These are phyloP conservation scores for Vipera latastei DNA, from an alignment of 2,797 vertebrate species.

Conservation along the genomic window DNA sequence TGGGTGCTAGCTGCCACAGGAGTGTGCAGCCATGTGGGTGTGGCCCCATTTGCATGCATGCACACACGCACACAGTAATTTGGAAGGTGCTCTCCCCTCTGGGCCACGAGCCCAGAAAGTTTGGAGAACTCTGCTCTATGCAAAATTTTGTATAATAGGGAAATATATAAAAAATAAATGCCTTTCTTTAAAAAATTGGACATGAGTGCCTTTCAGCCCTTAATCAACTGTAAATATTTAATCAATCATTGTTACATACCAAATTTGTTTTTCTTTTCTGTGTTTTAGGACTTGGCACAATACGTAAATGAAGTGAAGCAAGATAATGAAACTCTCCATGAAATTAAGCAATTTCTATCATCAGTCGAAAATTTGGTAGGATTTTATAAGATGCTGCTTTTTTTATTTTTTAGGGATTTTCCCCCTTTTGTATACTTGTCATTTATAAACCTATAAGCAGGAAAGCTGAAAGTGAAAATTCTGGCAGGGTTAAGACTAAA, in stretches of 20 bases:
- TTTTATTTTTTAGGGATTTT: not conserved
- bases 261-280: slow-evolving; percentile 30
- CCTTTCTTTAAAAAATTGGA: not conserved
- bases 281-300: slow-evolving; percentile 92
- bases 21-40: too few species aligned
- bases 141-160: not conserved
- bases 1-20: too few species aligned
- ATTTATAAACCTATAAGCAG: not conserved
- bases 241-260: not conserved
- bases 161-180: not conserved
- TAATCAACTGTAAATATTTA: slow-evolving; percentile 1
- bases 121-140: not conserved
- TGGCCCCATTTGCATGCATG: too few species aligned
- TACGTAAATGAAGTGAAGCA: slow-evolving; percentile 99
- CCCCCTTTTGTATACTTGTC: not conserved
- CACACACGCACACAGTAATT: too few species aligned
- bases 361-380: slow-evolving; percentile 97
- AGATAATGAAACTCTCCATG: slow-evolving; percentile 93
- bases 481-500: not conserved
- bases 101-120: too few species aligned
- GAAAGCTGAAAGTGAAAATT: not conserved
- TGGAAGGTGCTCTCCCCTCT: too few species aligned
- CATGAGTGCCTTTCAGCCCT: not conserved
- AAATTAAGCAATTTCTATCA: slow-evolving; percentile 93
- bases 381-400: not conserved